Base-by-base conservation (phyloP, 2,888 invertebrate genomes). In the Idaea aversata region DNA sequence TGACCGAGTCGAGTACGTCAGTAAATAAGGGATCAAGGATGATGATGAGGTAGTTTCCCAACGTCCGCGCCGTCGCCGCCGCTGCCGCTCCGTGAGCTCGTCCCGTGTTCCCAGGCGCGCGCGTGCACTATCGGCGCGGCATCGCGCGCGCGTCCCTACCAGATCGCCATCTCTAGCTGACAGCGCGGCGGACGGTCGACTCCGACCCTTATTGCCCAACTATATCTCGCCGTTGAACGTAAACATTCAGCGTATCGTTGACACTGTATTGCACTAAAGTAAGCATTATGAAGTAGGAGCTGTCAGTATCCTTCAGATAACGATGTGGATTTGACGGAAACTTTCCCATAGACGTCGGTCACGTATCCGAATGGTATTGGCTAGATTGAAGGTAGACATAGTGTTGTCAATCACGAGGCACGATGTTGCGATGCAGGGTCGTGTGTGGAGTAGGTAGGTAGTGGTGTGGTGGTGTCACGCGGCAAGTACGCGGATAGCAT, bases 401-500 rank as follows among this genome's bases (percentile, higher is more conserved):
- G 16, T 58, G 58, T 58, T 58, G 13, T 34, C 59, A 16, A 59
- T 15, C 16, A 59, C 59, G 15, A 16, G 13, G 7, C 47, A 25
- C 25, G 25, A 25, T 25, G 25, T 58, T 58, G 58, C 15, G 15
- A 58, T n/a, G 58, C 58, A 58, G 58, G 58, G 25, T 10, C 10
- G 10, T 13, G 59, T 59, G 59, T 13, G 16, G 34, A 34, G 58
- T 15, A 4, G 58, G 58, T 15, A 4, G 58, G 74, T 72, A 75
- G 73, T 70, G 74, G 0, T 6, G 59, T 6, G 59, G 59, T 34
- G 59, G 59, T 74, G 80, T 86, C 85, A 85, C 85, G 85, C 77
- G 77, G 77, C 65, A 72, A 72, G 79, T 84, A 82, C 83, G 74
- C 78, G 83, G 75, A 6, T 6, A 76, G 76, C 83, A 79, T n/a